These are phyloP conservation scores for Hapalemur alaotrensis DNA, from an alignment of 2,797 vertebrate species.

Conservation along the genomic window DNA sequence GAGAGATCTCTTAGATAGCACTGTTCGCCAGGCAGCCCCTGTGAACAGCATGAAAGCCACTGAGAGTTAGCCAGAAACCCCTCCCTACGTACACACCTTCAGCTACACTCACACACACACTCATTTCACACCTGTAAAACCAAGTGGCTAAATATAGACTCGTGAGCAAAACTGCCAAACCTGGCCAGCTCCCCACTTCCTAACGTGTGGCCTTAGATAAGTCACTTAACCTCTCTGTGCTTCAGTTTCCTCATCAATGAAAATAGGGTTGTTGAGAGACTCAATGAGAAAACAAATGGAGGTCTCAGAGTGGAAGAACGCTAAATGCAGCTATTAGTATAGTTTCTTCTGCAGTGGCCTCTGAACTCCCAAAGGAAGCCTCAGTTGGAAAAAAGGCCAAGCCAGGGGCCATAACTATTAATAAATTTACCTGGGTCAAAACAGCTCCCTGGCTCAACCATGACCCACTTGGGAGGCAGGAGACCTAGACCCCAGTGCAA, in stretches of 20 bases:
- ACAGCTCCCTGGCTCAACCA: background rate
- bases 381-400: background rate
- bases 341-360: background rate
- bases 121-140: background rate
- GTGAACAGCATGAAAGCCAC: background rate
- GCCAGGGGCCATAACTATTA: background rate
- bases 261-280: background rate
- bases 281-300: background rate
- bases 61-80: background rate
- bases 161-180: background rate
- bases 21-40: background rate
- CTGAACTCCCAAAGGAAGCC: background rate
- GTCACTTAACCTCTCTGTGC: background rate
- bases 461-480: background rate
- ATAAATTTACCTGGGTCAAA: background rate
- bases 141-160: background rate
- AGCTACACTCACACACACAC: background rate
- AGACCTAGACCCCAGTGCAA: background rate
- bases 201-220: background rate
- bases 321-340: background rate
- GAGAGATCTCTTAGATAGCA: background rate
- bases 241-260: constrained; percentile 22
- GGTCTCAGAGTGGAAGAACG: constrained; percentile 3
- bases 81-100: background rate
- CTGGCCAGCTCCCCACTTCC: background rate